phyloP scores from a whole-genome alignment of 1,140 invertebrate species.

The Drosophila punjabiensis region DNA sequence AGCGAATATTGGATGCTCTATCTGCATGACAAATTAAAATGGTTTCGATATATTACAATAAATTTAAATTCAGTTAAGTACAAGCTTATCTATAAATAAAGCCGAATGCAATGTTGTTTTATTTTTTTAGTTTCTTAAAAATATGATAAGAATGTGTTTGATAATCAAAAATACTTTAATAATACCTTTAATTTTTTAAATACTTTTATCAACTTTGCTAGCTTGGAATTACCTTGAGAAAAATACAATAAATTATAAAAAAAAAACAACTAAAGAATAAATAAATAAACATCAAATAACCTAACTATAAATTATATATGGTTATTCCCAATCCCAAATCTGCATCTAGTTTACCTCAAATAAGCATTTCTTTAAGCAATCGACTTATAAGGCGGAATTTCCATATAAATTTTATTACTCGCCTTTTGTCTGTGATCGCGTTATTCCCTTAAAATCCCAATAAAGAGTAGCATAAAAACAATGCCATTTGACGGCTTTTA shows the following conservation, averaged over 20 bases:
- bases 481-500: slow-evolving; percentile 49
- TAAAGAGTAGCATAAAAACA: slow-evolving; percentile 26
- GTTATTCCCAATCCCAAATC: neutral
- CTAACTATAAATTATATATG: neutral
- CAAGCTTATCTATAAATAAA: too few relatives aligned
- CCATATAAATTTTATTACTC: slow-evolving; percentile 13
- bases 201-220: neutral
- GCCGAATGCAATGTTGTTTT: too few relatives aligned
- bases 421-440: slow-evolving; percentile 21
- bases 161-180: too few relatives aligned
- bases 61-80: too few relatives aligned
- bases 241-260: neutral
- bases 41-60: too few relatives aligned
- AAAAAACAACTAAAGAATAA: neutral
- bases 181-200: neutral
- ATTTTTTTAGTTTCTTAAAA: too few relatives aligned
- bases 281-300: neutral
- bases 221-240: neutral
- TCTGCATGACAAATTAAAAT: neutral
- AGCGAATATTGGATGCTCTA: neutral
- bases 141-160: too few relatives aligned
- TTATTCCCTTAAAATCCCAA: slow-evolving; percentile 5
- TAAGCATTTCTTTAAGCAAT: neutral
- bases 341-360: neutral
- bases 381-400: neutral